Base-by-base conservation (phyloP, 2,113 vertebrate genomes). In the Tachysurus fulvidraco region DNA sequence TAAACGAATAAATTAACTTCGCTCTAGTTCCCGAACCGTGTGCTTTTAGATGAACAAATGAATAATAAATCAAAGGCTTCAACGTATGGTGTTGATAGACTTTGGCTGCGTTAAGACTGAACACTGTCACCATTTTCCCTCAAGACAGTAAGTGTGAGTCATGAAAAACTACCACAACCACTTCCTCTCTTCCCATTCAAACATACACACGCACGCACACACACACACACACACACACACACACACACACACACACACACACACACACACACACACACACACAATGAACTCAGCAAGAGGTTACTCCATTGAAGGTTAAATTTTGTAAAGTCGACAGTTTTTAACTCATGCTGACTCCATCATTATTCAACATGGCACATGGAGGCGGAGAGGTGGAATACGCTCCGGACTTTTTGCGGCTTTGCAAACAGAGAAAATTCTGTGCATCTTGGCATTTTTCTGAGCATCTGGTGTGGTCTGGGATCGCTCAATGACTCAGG, bases 401-500 rank as follows among this genome's bases (percentile, higher is more conserved):
- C 11, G 30, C 25, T 83, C 52, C 44, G 80, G 54, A 83, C 30
- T 87, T 83, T 77, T 83, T 60, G 59, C 4, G 77, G 52, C 11
- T 86, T 83, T 57, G 44, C 44, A 67, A 69, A 86, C 23, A 2
- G 12, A 23, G 7, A 19, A 44, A 21, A 17, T 41, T 79, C 65
- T 25, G 1, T 46, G 59, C 59, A 65, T 46, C 28, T 79, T 5
- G 1, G 52, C 52, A 30, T 41, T 86, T 73, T 73, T 79, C 23
- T 67, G 14, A 52, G 36, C 65, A 81, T 74, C 78, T 62, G 64
- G 85, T 73, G 5, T 73, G 54, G 41, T 36, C 85, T 86, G 65
- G 36, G 12, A 60, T 50, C 65, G 23, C 1, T 71, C 46, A 57
- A 30, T 10, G 5, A 64, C 44, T 78, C 12, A 17, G 60, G 10